phyloP scores from a whole-genome alignment of 2,113 vertebrate genomes.

The Sitta europaea region DNA sequence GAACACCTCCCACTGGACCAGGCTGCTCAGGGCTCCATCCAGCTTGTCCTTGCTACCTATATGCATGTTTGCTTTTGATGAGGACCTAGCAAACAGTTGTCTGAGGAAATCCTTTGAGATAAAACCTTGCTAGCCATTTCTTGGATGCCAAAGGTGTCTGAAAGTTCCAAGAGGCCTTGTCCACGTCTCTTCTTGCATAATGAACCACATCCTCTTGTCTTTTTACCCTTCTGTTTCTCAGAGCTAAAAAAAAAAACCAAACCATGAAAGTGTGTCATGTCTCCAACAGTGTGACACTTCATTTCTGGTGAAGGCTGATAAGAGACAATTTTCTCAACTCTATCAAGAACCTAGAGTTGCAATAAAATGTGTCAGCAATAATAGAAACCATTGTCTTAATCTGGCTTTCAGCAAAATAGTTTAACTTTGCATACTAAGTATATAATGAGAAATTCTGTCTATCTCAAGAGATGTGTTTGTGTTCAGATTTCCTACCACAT shows the following conservation, averaged over 20 bases:
- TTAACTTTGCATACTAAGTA: not conserved
- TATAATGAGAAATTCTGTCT: not conserved
- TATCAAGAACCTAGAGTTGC: not conserved
- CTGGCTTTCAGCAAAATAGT: not conserved
- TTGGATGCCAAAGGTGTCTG: not conserved
- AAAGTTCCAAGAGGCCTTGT: not conserved
- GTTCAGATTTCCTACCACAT: not conserved
- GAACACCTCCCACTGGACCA: not conserved
- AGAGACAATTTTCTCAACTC: not conserved
- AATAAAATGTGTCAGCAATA: not conserved
- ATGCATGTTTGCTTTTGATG: not conserved
- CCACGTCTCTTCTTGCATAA: not conserved
- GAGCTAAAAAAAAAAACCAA: not conserved
- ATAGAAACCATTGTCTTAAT: slow-evolving; percentile 2
- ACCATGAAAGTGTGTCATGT: not conserved
- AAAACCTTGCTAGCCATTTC: not conserved
- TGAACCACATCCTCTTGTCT: not conserved
- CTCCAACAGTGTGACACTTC: not conserved
- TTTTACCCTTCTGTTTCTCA: not conserved
- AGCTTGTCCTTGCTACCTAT: not conserved
- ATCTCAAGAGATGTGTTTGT: not conserved
- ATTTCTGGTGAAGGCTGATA: not conserved
- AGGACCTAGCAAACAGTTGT: not conserved
- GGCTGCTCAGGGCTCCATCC: not conserved
- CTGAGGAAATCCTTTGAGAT: not conserved